Conservation (phyloP, 2,888 invertebrate species). For the Rhynchonema sp. region DNA sequence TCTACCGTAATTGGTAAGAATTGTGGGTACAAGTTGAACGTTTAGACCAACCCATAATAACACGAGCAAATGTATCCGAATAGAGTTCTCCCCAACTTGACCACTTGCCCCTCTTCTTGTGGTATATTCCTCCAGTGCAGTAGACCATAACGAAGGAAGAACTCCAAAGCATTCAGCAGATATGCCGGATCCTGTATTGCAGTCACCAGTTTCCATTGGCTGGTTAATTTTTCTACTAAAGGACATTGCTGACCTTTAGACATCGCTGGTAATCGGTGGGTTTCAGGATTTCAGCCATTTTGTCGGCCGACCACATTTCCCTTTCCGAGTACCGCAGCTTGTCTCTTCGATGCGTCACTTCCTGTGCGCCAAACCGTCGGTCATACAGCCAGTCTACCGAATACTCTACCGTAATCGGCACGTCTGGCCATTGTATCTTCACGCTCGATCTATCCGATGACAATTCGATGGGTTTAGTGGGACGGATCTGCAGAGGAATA, state of each 20-base stretch:
- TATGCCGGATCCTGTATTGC: background rate
- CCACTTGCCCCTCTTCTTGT: background rate
- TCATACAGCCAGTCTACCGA: background rate
- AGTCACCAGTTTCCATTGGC: too few species aligned
- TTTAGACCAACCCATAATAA: background rate
- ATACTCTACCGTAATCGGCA: background rate
- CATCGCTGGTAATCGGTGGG: background rate
- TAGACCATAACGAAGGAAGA: background rate
- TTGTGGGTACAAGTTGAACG: background rate
- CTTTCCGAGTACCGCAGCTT: background rate
- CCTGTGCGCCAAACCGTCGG: background rate
- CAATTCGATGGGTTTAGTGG: too few species aligned
- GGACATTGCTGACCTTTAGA: too few species aligned
- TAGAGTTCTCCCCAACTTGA: background rate
- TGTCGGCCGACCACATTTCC: background rate
- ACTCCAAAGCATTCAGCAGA: background rate
- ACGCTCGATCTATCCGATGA: too few species aligned
- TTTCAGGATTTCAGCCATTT: background rate
- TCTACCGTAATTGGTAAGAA: background rate
- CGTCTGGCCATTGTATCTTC: too few species aligned
- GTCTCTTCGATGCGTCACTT: background rate
- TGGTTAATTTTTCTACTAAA: too few species aligned
- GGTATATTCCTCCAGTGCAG: background rate
- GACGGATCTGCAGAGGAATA: too few species aligned
- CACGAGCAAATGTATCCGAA: background rate